Base-by-base conservation (phyloP, 1,140 invertebrate genomes). In the Musca domestica region DNA sequence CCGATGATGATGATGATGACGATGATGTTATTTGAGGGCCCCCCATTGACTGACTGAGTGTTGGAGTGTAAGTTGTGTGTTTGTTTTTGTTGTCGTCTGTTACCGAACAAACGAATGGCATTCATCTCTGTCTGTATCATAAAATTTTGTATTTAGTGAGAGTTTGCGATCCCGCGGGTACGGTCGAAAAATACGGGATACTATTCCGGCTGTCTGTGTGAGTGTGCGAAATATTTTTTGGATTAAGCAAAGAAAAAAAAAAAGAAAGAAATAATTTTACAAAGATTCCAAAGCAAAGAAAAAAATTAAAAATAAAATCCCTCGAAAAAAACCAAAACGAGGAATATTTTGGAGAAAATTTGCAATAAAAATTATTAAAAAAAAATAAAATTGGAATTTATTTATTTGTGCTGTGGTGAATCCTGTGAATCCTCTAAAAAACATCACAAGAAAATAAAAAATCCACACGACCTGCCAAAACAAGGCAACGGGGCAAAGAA, bases 81-180 rank as follows among this genome's bases (percentile, higher is more conserved):
- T 30, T 30, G 27, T 41, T 41, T 5, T 12, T 12, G 34, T 12
- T 41, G 4, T 41, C 10, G 2, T 56, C 12, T 30, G 15, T 56
- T 61, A 19, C n/a, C 56, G 17, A 61, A 61, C 34, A 19, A 41
- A 61, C 27, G 56, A 61, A 66, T 48, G 68, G 63, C 68, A 64
- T 65, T 76, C 75, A 70, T 72, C 72, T 71, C 69, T 73, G 74
- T 17, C 27, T 76, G 74, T 76, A 80, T 77, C 77, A 79, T 79
- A 79, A 79, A 80, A 77, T 73, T 79, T 52, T 41, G 34, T 41
- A 71, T 70, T 80, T 71, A 80, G 78, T 80, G 78, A 80, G 78
- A 80, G 78, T 80, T 80, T 80, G 75, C 78, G 78, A 80, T 80
- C 78, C 78, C 78, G 78, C 78, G 78, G 78, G 78, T 80, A 80